Evolutionary conservation across 2,113 vertebrate genomes (phyloP).

Genomic region (Astatotilapia flaviijosephi): DNA sequence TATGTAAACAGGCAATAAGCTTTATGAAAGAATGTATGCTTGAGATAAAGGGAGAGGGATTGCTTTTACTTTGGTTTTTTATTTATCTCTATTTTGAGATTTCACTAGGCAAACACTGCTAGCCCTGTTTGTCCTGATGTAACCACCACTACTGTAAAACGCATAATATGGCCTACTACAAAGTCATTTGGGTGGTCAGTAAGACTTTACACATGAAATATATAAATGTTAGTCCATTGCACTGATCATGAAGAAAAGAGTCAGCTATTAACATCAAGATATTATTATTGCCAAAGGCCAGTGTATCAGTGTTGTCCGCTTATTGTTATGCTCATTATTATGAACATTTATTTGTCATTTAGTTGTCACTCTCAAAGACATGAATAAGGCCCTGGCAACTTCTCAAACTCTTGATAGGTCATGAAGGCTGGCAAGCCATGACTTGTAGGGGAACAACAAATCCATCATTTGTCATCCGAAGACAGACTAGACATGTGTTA

Average conservation of each 20-base stretch:
- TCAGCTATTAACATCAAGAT: background rate
- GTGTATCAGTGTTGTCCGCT: background rate
- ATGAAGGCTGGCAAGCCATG: background rate
- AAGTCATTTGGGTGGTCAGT: background rate
- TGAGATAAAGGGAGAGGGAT: background rate
- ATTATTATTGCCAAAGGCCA: background rate
- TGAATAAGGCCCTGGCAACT: background rate
- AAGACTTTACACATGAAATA: background rate
- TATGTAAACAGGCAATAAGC: background rate
- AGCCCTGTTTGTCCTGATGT: background rate
- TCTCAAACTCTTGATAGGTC: background rate
- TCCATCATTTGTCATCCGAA: background rate
- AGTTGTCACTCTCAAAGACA: background rate
- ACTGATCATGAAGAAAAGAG: background rate
- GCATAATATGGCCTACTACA: background rate
- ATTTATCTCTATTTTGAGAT: background rate
- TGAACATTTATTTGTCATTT: background rate
- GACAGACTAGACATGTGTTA: background rate
- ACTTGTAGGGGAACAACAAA: background rate
- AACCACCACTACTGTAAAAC: background rate
- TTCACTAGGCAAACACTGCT: background rate
- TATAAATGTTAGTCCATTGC: background rate
- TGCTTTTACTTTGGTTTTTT: background rate
- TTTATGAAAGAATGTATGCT: background rate
- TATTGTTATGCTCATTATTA: background rate